A percentile compares a stretch with the other conserved stretches of the same genome.
These are phyloP conservation scores for Suillia variegata DNA, from an alignment of 2,888 invertebrate genomes.

Conservation along the genomic window DNA sequence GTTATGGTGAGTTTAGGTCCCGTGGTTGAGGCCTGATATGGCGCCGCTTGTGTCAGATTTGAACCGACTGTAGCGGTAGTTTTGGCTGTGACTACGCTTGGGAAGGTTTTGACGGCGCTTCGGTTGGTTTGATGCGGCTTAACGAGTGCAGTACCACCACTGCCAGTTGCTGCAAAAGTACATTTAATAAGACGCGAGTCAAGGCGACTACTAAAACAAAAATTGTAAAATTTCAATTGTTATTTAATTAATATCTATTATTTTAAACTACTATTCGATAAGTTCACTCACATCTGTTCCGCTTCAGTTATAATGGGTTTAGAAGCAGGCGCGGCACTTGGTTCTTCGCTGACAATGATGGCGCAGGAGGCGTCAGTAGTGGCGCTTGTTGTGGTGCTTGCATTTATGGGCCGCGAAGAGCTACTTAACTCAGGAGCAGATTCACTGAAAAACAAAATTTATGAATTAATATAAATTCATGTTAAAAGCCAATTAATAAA, in stretches of 20 bases:
- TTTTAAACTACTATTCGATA: too few species aligned
- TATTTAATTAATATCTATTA: too few species aligned
- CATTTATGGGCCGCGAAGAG: slow-evolving; percentile 27
- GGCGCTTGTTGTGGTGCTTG: slow-evolving; percentile 13
- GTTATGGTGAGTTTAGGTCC: slow-evolving; percentile 46
- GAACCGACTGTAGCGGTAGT: slow-evolving; percentile 15
- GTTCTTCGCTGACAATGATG: slow-evolving; percentile 20
- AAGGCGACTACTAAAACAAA: slow-evolving; percentile 38
- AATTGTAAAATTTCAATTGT: too few species aligned
- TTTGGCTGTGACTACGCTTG: slow-evolving; percentile 30
- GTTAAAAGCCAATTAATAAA: background rate
- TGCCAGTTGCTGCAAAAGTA: too few species aligned
- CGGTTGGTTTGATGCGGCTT: slow-evolving; percentile 27
- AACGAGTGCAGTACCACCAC: too few species aligned
- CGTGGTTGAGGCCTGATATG: slow-evolving; percentile 36
- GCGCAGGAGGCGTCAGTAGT: background rate
- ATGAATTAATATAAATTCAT: background rate
- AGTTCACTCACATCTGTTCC: slow-evolving; percentile 46
- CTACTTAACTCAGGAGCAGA: slow-evolving; percentile 34
- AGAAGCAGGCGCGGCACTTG: slow-evolving; percentile 19
- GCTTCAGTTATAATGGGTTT: slow-evolving; percentile 43
- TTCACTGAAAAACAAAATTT: slow-evolving; percentile 30
- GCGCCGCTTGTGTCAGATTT: slow-evolving; percentile 26
- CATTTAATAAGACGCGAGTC: slow-evolving; percentile 49
- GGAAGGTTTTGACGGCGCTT: slow-evolving; percentile 32